These are phyloP conservation scores for Tanytarsus gracilentus DNA, from an alignment of 2,888 invertebrate species.

Conservation along the genomic window DNA sequence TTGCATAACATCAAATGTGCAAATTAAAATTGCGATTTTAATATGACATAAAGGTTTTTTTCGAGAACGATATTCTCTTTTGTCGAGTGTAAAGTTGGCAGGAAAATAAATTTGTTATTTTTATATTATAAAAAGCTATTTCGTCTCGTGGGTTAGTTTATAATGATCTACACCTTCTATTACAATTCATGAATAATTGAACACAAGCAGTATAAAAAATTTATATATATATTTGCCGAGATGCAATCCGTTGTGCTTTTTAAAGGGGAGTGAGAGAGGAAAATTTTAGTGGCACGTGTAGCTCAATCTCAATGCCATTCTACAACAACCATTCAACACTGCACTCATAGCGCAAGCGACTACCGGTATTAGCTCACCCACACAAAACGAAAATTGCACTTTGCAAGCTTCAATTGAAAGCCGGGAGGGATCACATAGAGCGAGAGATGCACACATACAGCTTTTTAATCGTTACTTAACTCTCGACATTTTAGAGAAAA, in stretches of 20 bases:
- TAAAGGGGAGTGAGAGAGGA: not conserved
- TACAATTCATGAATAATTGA: not conserved
- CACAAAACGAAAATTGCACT: no score
- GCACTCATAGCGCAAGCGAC: slow-evolving; percentile 22
- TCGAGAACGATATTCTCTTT: no score
- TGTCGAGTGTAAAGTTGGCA: no score
- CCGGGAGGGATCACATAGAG: no score
- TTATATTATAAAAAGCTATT: no score
- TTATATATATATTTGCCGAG: no score
- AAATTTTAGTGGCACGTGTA: slow-evolving; percentile 25
- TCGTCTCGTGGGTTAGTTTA: no score
- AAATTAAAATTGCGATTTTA: slow-evolving; percentile 11
- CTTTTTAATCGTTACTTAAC: no score
- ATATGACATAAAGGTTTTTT: not conserved
- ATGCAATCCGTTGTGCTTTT: not conserved
- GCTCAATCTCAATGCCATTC: slow-evolving; percentile 21
- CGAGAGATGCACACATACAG: no score
- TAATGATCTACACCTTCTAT: not conserved
- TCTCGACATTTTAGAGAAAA: no score
- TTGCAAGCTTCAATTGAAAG: slow-evolving; percentile 10
- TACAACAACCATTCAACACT: not conserved
- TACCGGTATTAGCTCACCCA: slow-evolving; percentile 12
- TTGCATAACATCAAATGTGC: not conserved
- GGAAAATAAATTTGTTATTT: no score
- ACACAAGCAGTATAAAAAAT: no score